Base-by-base conservation (phyloP, 2,888 invertebrate species). In the Patella ulyssiponensis region DNA sequence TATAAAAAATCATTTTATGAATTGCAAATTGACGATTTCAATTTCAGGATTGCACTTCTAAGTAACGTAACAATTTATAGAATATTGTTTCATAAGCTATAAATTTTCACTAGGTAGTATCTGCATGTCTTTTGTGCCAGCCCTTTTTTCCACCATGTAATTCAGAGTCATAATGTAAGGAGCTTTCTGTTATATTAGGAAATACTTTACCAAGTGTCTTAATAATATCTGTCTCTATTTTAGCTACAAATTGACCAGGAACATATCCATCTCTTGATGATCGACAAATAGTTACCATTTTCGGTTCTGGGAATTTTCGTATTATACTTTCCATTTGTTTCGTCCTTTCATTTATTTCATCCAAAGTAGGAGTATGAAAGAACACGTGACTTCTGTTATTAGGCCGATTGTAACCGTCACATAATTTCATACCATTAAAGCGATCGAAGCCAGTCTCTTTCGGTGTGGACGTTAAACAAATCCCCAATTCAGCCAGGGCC, bases 191-290 rank as follows among this genome's bases (percentile, higher is more conserved):
- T 3, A 80, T 44, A 9, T 78, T 70, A 3, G 69, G 64, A 69
- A 79, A 80, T 4, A 78, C 76, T 12, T 74, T 23, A 14, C 79
- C 78, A 33, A 87, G 70, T 33, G 75, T 73, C 14, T 73, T 73
- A 3, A 87, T 58, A 3, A 87, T 80, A 64, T 82, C 82, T 12
- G 73, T 75, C 77, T 88, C 88, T 52, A 88, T 87, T 23, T 76
- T 76, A 74, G 77, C 79, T 56, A 85, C 85, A 73, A 78, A 79
- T 54, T 83, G 69, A 69, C 87, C 81, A 11, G 88, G 88, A 4
- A 85, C 86, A 74, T 86, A 88, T 0, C 88, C 88, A 72, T 88
- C 87, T 70, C 88, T 73, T 33, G 86, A 78, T 3, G 87, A 88
- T 23, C 88, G 77, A 73, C 84, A 84, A 1, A 88, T 71, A 12